Evolutionary conservation across 2,888 invertebrate species (phyloP).

Genomic region (Mythimna impura): DNA sequence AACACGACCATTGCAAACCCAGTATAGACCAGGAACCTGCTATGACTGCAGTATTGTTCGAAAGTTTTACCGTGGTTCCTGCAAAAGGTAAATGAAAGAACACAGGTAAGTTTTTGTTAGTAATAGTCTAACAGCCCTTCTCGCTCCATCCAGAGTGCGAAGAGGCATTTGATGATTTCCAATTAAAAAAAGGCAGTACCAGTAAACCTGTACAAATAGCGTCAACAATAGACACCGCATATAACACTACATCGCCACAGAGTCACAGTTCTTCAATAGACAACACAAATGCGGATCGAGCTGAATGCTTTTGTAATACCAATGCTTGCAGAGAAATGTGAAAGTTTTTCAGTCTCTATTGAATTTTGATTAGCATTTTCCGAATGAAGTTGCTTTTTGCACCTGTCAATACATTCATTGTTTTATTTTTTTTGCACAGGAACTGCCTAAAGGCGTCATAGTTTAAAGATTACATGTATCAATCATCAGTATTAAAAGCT

Average conservation of each 20-base stretch:
- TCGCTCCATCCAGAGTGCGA: no score
- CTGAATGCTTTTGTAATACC: conserved; percentile 15
- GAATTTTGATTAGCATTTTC: conserved; percentile 7
- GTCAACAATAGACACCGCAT: conserved; percentile 25
- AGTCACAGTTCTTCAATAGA: conserved; percentile 1
- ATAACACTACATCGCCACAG: neutral
- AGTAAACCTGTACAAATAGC: conserved; percentile 11
- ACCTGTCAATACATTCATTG: neutral
- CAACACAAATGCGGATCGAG: conserved; percentile 18
- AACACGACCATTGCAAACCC: no score
- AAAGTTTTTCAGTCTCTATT: neutral
- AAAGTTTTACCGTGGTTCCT: no score
- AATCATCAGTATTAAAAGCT: no score
- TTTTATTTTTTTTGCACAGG: neutral
- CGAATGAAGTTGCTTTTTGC: neutral
- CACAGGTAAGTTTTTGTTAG: no score
- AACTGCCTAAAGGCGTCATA: neutral
- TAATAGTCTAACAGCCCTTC: no score
- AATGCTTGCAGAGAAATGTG: neutral
- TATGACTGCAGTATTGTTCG: no score
- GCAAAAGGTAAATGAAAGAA: no score
- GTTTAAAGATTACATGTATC: no score
- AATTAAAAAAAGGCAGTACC: neutral
- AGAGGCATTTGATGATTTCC: no score
- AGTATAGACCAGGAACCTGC: no score